Evolutionary conservation across 2,797 vertebrate genomes (phyloP).

Genomic region (Hoplostethus atlanticus): DNA sequence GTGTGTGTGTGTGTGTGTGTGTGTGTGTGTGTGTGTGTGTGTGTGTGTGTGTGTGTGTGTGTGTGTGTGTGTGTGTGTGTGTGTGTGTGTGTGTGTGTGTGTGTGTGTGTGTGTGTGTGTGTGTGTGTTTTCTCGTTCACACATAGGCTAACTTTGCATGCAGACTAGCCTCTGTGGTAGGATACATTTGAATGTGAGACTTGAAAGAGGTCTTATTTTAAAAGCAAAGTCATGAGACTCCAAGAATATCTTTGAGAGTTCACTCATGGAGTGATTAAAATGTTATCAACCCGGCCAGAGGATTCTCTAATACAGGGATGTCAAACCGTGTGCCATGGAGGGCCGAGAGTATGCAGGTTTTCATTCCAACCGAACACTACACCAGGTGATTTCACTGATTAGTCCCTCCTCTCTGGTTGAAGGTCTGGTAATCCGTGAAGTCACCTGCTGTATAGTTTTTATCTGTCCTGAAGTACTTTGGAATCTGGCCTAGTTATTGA

Average conservation of each 20-base stretch:
- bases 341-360: too few species aligned
- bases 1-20: slow-evolving; percentile 9
- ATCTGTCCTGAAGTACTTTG: slow-evolving; percentile 75
- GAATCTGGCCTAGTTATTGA: slow-evolving; percentile 81
- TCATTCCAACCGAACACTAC: too few species aligned
- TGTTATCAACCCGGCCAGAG: slow-evolving; percentile 49
- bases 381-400: too few species aligned
- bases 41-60: not conserved
- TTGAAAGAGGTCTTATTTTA: slow-evolving; percentile 69
- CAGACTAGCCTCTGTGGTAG: slow-evolving; percentile 55
- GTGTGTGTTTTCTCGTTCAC: slow-evolving; percentile 5
- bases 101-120: too few species aligned
- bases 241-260: slow-evolving; percentile 59
- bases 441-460: too few species aligned
- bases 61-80: slow-evolving; percentile 11
- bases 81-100: not conserved
- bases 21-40: too few species aligned
- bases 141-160: slow-evolving; percentile 61
- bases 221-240: slow-evolving; percentile 60
- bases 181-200: slow-evolving; percentile 67
- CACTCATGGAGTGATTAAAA: slow-evolving; percentile 43
- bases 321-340: too few species aligned
- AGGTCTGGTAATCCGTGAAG: too few species aligned
- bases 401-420: too few species aligned
- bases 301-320: slow-evolving; percentile 47